Evolutionary conservation across 2,888 invertebrate species (phyloP).

Genomic region (Galerucella pusilla): DNA sequence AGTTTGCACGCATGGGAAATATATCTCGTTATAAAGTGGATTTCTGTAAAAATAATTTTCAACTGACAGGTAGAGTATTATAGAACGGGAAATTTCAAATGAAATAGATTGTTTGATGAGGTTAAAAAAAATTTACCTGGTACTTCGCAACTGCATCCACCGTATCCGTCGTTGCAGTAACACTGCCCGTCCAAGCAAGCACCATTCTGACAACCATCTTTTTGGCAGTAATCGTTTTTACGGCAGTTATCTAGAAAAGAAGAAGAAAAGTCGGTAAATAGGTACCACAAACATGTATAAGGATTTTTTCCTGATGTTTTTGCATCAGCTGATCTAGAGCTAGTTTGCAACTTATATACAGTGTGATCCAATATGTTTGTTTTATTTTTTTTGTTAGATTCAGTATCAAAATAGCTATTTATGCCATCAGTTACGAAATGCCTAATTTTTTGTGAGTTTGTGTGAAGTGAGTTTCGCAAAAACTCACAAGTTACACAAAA

Average conservation of each 20-base stretch:
- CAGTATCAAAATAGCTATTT: too few relatives aligned
- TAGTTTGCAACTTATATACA: too few relatives aligned
- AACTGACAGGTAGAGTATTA: not conserved
- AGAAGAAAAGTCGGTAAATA: conserved; percentile 13
- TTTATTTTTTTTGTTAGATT: too few relatives aligned
- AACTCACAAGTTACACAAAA: too few relatives aligned
- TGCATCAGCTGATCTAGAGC: too few relatives aligned
- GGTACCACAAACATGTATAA: too few relatives aligned
- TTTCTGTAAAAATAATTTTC: not conserved
- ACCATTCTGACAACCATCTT: conserved; percentile 81
- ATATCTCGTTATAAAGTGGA: not conserved
- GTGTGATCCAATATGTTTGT: too few relatives aligned
- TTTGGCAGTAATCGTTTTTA: conserved; percentile 86
- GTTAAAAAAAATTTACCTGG: conserved; percentile 72
- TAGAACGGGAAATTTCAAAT: not conserved
- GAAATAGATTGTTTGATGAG: not conserved
- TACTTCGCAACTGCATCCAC: conserved; percentile 94
- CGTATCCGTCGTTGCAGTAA: conserved; percentile 95
- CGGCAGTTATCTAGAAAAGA: conserved; percentile 85
- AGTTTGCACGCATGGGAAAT: not conserved
- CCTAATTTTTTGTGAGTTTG: too few relatives aligned
- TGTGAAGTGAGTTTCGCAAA: too few relatives aligned
- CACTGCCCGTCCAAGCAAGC: conserved; percentile 93
- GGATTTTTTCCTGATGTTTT: too few relatives aligned
- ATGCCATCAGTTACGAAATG: too few relatives aligned